Percentiles rank a stretch among this genome's conserved stretches.
phyloP scores from a whole-genome alignment of 2,888 invertebrate genomes.

The Coenonympha arcania region DNA sequence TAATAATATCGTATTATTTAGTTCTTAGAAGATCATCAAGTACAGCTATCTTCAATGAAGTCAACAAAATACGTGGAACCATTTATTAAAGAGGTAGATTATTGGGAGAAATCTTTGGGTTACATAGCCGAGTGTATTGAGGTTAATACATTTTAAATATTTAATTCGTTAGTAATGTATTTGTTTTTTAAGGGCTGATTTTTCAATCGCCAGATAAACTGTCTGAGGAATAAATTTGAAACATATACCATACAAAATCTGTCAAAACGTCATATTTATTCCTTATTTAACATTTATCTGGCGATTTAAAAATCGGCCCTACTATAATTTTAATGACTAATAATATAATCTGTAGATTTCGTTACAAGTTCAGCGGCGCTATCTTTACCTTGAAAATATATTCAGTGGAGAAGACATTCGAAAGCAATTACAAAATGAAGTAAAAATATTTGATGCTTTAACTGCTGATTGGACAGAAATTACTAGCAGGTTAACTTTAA shows the following conservation, averaged over 20 bases:
- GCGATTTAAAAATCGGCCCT: too few relatives aligned
- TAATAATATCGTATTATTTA: slow-evolving; percentile 26
- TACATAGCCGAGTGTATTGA: slow-evolving; percentile 88
- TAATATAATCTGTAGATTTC: slow-evolving; percentile 55
- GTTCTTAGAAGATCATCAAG: slow-evolving; percentile 87
- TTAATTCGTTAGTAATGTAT: too few relatives aligned
- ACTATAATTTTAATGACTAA: too few relatives aligned
- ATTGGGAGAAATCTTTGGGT: slow-evolving; percentile 89
- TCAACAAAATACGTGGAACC: slow-evolving; percentile 90
- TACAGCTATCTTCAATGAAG: slow-evolving; percentile 89
- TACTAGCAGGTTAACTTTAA: slow-evolving; percentile 61
- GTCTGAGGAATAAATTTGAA: too few relatives aligned
- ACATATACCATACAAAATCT: too few relatives aligned
- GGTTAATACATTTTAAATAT: slow-evolving; percentile 38
- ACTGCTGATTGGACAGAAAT: slow-evolving; percentile 82
- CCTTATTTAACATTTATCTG: too few relatives aligned
- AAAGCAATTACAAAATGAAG: slow-evolving; percentile 85
- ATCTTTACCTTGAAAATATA: slow-evolving; percentile 91
- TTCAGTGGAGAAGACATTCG: slow-evolving; percentile 90
- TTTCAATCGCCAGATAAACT: too few relatives aligned
- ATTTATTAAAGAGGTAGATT: slow-evolving; percentile 86
- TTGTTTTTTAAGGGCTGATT: too few relatives aligned
- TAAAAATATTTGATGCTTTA: slow-evolving; percentile 81
- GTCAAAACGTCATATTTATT: too few relatives aligned
- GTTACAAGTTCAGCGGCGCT: slow-evolving; percentile 87